phyloP scores from a whole-genome alignment of 1,140 invertebrate genomes.

The Triops cancriformis region DNA sequence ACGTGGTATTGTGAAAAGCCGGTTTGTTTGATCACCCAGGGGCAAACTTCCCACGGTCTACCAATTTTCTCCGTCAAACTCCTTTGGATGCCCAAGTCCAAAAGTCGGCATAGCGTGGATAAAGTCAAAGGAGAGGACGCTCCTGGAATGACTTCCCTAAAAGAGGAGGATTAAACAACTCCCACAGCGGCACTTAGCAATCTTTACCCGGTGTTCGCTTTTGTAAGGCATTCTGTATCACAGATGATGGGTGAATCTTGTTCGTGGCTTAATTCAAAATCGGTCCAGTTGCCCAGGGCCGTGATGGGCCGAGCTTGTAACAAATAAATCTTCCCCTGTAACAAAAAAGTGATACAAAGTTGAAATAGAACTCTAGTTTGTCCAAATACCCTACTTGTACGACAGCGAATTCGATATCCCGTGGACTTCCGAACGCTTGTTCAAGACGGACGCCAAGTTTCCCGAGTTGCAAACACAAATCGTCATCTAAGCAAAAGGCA shows the following conservation, averaged over 20 bases:
- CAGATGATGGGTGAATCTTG: slow-evolving; percentile 50
- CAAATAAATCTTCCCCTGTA: slow-evolving; percentile 49
- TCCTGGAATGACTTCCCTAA: slow-evolving; percentile 55
- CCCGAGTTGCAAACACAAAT: slow-evolving; percentile 31
- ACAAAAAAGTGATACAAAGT: neutral
- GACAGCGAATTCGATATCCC: slow-evolving; percentile 69
- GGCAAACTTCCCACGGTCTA: slow-evolving; percentile 13
- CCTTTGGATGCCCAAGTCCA: slow-evolving; percentile 39
- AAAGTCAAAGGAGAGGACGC: slow-evolving; percentile 42
- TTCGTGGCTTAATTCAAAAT: slow-evolving; percentile 64
- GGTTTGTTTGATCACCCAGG: slow-evolving; percentile 15
- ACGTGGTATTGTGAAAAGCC: slow-evolving; percentile 39
- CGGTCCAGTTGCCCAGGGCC: slow-evolving; percentile 54
- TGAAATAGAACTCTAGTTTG: neutral
- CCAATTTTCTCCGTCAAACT: slow-evolving; percentile 18
- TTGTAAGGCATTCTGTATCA: slow-evolving; percentile 41
- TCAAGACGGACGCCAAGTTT: slow-evolving; percentile 51
- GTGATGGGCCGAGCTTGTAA: slow-evolving; percentile 67
- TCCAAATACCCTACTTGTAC: slow-evolving; percentile 39
- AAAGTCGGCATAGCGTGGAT: slow-evolving; percentile 34
- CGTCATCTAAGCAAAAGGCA: slow-evolving; percentile 30
- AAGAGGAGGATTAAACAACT: slow-evolving; percentile 25
- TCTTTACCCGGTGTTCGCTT: slow-evolving; percentile 42
- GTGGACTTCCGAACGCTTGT: slow-evolving; percentile 50
- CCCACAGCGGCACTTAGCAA: neutral